These are phyloP conservation scores for Alsophila aescularia DNA, from an alignment of 2,888 invertebrate species.

Conservation along the genomic window DNA sequence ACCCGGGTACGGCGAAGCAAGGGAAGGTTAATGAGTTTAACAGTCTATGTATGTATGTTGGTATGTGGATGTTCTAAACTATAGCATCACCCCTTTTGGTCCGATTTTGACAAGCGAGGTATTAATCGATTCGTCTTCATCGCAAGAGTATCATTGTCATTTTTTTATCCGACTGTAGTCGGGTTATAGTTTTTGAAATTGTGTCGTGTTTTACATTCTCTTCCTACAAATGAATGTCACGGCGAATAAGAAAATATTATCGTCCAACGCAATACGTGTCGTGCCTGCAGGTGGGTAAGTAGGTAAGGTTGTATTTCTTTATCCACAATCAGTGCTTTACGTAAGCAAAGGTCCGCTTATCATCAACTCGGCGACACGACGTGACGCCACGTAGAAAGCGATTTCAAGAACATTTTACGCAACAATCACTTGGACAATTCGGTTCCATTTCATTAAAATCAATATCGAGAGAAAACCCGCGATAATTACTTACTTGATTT, in stretches of 20 bases:
- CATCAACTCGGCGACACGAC: slow-evolving; percentile 45
- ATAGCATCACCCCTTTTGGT: no score
- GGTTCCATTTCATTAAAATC: slow-evolving; percentile 63
- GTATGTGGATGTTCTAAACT: no score
- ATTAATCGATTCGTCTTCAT: no score
- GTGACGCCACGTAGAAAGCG: slow-evolving; percentile 75
- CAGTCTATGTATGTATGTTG: no score
- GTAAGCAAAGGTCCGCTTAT: slow-evolving; percentile 72
- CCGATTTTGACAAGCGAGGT: no score
- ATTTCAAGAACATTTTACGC: slow-evolving; percentile 74
- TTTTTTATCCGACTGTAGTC: no score
- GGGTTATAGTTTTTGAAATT: no score
- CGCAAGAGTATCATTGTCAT: no score
- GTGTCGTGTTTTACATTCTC: neutral
- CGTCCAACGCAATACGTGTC: slow-evolving; percentile 37
- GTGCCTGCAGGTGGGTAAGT: slow-evolving; percentile 31
- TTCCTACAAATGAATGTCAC: slow-evolving; percentile 26
- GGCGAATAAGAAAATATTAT: slow-evolving; percentile 37
- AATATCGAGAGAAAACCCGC: slow-evolving; percentile 32
- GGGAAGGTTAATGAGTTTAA: no score
- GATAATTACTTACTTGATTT: slow-evolving; percentile 24
- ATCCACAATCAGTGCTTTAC: slow-evolving; percentile 61
- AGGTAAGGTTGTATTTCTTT: slow-evolving; percentile 47
- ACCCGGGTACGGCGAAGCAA: no score
- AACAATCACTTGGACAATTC: slow-evolving; percentile 56